phyloP scores from a whole-genome alignment of 2,888 invertebrate genomes.

The Cephus rjabovi region DNA sequence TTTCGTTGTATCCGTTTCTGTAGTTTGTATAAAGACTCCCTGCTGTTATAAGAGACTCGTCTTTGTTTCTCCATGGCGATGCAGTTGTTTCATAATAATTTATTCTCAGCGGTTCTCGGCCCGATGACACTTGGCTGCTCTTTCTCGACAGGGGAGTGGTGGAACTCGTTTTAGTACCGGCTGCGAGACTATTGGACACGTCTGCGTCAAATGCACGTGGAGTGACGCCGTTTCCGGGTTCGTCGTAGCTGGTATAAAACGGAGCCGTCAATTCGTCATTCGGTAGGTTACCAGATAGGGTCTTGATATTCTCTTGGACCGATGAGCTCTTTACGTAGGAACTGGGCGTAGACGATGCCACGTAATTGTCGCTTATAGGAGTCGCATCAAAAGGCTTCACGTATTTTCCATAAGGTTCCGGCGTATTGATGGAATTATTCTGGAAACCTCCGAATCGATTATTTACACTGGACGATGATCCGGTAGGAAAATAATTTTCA shows the following conservation, averaged over 20 bases:
- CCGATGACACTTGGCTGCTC: constrained; percentile 23
- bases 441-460: constrained; percentile 60
- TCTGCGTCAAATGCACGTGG: constrained; percentile 3
- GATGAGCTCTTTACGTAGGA: constrained; percentile 40
- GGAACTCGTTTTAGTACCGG: background rate
- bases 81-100: constrained; percentile 51
- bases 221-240: constrained; percentile 23
- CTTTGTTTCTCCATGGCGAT: constrained; percentile 22
- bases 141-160: background rate
- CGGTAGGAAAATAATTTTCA: constrained; percentile 58
- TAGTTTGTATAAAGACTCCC: constrained; percentile 49
- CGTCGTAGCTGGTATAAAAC: constrained; percentile 2
- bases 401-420: constrained; percentile 68
- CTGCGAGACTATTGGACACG: background rate
- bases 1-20: constrained; percentile 39
- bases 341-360: constrained; percentile 59
- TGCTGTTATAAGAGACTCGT: constrained; percentile 48
- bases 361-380: constrained; percentile 59
- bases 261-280: background rate
- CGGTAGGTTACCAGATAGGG: background rate
- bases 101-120: constrained; percentile 50
- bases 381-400: constrained; percentile 68
- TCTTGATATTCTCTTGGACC: background rate
- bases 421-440: constrained; percentile 65
- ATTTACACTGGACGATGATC: constrained; percentile 43